phyloP scores from a whole-genome alignment of 30 jellyfish, hydroid and myxozoan species.

The Rhopilema esculentum region DNA sequence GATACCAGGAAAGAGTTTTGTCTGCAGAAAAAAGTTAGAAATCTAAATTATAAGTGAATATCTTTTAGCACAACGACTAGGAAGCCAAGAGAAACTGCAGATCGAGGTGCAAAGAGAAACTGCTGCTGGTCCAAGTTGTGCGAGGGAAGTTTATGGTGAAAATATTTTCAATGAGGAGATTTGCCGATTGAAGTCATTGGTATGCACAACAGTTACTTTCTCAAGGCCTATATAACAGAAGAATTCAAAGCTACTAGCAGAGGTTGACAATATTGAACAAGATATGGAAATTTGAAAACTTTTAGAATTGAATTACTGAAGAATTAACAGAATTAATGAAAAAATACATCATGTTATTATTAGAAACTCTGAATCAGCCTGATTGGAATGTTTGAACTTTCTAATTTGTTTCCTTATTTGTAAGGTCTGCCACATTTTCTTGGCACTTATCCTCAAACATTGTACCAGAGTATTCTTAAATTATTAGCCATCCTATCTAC shows the following conservation, averaged over 20 bases:
- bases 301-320: not conserved
- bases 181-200: not conserved
- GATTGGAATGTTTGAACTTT: not conserved
- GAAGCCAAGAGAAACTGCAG: not conserved
- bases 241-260: not conserved
- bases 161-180: not conserved
- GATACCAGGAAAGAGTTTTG: constrained; percentile 41
- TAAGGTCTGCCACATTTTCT: not conserved
- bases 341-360: not conserved
- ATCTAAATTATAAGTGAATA: not conserved
- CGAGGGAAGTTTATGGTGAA: not conserved
- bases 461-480: not conserved
- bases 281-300: not conserved
- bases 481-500: not conserved
- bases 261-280: not conserved
- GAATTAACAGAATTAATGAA: not conserved
- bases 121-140: constrained; percentile 8
- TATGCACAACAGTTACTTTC: not conserved
- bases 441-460: not conserved
- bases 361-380: not conserved
- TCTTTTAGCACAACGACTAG: not conserved
- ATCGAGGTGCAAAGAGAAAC: not conserved
- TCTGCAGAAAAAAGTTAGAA: constrained; percentile 26
- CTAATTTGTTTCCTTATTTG: not conserved
- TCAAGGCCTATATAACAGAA: not conserved